Percentiles rank a stretch among this genome's conserved stretches.
These are phyloP conservation scores for Oncorhynchus mykiss DNA, from an alignment of 2,113 vertebrate genomes.

Conservation along the genomic window DNA sequence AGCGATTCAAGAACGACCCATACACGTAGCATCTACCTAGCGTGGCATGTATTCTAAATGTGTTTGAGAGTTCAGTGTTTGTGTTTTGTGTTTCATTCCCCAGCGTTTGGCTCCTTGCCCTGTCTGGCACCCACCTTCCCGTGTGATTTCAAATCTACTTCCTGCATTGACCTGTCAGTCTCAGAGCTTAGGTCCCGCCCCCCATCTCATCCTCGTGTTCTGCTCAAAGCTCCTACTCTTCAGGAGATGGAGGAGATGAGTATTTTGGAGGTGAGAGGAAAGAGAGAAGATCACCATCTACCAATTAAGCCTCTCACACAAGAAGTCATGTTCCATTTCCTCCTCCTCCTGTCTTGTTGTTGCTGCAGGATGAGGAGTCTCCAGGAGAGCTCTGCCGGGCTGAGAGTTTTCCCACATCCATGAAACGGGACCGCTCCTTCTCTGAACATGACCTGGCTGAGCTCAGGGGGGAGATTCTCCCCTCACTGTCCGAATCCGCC, in stretches of 20 bases:
- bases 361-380: slow-evolving; percentile 88
- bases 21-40: too few species aligned
- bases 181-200: slow-evolving; percentile 36
- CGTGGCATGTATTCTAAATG: background rate
- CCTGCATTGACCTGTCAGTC: slow-evolving; percentile 86
- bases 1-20: too few species aligned
- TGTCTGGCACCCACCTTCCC: slow-evolving; percentile 83
- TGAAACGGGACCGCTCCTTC: slow-evolving; percentile 93
- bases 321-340: background rate
- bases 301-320: too few species aligned
- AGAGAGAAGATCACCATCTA: too few species aligned
- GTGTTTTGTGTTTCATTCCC: background rate
- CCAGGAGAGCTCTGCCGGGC: slow-evolving; percentile 71
- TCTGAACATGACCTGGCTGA: slow-evolving; percentile 88
- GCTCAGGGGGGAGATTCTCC: slow-evolving; percentile 74
- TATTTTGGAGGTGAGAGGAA: slow-evolving; percentile 80
- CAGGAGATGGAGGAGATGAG: slow-evolving; percentile 98
- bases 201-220: slow-evolving; percentile 74
- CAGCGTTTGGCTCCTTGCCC: slow-evolving; percentile 88
- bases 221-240: slow-evolving; percentile 92
- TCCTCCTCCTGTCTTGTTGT: background rate
- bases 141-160: slow-evolving; percentile 79
- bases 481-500: slow-evolving; percentile 41
- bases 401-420: slow-evolving; percentile 62
- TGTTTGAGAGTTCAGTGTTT: background rate